These are phyloP conservation scores for Harpegnathos saltator DNA, from an alignment of 1,140 invertebrate genomes.

Conservation along the genomic window DNA sequence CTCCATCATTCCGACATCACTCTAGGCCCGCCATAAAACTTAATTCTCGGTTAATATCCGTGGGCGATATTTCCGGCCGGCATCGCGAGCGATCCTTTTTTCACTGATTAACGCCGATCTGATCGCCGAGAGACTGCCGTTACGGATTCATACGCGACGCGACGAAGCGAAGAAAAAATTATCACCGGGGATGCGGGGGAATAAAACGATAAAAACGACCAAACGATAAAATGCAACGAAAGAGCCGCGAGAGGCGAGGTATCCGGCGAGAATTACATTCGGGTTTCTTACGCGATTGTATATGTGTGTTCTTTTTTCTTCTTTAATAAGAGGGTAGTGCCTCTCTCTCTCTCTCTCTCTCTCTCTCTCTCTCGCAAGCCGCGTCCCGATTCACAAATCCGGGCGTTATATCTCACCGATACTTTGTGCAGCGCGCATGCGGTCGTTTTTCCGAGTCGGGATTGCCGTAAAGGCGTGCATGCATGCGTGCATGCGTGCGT, in stretches of 20 bases:
- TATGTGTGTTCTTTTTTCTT: too few species aligned
- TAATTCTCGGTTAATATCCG: conserved; percentile 22
- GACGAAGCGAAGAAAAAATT: background rate
- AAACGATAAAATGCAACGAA: background rate
- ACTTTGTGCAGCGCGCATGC: background rate
- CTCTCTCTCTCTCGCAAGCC: background rate
- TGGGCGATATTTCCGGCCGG: conserved; percentile 23
- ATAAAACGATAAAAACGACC: background rate
- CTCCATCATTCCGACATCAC: conserved; percentile 21
- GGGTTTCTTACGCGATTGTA: background rate
- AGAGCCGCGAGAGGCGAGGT: background rate
- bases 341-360: background rate
- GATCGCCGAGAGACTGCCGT: background rate
- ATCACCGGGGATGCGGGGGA: background rate
- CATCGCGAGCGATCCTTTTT: background rate
- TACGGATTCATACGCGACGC: too few species aligned
- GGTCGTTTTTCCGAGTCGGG: conserved; percentile 3
- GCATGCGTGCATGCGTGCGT: too few species aligned
- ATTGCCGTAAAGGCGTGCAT: conserved; percentile 17
- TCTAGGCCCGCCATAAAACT: conserved; percentile 28
- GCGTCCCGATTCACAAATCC: background rate
- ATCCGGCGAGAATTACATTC: conserved; percentile 6
- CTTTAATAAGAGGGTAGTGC: too few species aligned
- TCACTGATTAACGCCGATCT: conserved; percentile 9
- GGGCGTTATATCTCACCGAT: conserved; percentile 6